A percentile compares a stretch with the other conserved stretches of the same genome.
These are phyloP conservation scores for Mesembrinibis cayennensis DNA, from an alignment of 2,113 vertebrate species.

Conservation along the genomic window DNA sequence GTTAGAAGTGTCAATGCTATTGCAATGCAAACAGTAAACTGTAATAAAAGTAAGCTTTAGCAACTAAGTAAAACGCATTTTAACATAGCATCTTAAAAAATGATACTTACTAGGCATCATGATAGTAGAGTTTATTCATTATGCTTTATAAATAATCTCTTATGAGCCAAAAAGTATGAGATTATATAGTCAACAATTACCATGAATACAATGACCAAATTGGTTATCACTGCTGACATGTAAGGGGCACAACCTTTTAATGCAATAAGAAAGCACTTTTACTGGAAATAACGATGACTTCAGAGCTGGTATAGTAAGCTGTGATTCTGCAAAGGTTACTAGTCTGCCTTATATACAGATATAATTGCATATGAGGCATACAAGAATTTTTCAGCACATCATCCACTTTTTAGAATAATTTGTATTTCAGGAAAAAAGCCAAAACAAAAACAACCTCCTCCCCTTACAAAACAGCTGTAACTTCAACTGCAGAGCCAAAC, in stretches of 20 bases:
- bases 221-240: background rate
- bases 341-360: background rate
- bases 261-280: background rate
- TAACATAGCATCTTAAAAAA: background rate
- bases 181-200: background rate
- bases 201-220: background rate
- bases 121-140: background rate
- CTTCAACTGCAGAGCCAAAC: background rate
- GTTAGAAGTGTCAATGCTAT: background rate
- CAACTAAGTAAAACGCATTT: background rate
- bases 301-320: background rate
- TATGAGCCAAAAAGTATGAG: background rate
- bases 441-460: background rate
- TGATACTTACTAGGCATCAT: background rate
- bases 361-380: background rate
- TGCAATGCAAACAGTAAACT: background rate
- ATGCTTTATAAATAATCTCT: background rate
- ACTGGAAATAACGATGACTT: background rate
- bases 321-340: background rate
- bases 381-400: background rate
- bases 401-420: background rate
- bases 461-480: background rate
- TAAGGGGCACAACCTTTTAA: background rate
- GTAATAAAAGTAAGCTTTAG: background rate
- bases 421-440: background rate